Percentiles rank a stretch among this genome's conserved stretches.
phyloP scores from a whole-genome alignment of 2,113 vertebrate species.

The Bufo bufo region DNA sequence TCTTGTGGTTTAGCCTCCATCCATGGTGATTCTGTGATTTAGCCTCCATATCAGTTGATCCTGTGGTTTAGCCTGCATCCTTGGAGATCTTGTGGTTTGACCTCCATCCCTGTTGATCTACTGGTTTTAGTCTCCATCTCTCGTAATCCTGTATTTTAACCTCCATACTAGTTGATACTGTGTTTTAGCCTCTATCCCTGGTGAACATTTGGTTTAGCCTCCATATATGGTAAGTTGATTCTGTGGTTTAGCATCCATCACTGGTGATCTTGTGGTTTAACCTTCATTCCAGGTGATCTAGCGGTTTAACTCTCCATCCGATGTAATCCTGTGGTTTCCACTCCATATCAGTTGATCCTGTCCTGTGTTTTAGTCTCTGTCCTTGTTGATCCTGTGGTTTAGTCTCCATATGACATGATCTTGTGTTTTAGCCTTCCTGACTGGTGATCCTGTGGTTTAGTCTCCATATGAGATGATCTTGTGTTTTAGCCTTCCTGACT shows the following conservation, averaged over 20 bases:
- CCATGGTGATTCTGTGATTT: not conserved
- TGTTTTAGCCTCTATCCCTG: no score
- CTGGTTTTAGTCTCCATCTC: no score
- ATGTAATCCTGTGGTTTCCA: not conserved
- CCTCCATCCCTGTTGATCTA: no score
- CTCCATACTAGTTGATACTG: not conserved
- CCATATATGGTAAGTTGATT: no score
- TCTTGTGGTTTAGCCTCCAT: not conserved
- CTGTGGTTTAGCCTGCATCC: not conserved
- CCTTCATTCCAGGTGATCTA: not conserved
- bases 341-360: not conserved
- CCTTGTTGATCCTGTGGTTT: not conserved
- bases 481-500: no score
- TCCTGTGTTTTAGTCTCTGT: not conserved
- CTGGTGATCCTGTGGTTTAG: no score
- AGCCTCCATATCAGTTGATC: not conserved
- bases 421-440: not conserved
- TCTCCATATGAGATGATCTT: no score
- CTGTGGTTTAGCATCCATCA: no score
- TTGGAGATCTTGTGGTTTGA: not conserved
- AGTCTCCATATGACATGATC: not conserved
- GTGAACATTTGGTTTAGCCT: no score
- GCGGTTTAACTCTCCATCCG: not conserved
- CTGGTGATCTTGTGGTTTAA: not conserved
- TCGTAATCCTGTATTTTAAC: not conserved